Conservation (phyloP, 2,113 vertebrate genomes). For the Sus scrofa region T2T-Sscrofa CM000824.6:229941001-229941500, state of each 20-base stretch:
- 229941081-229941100: neutral
- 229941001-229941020: neutral
- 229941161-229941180: neutral
- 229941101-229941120: neutral
- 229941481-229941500: neutral
- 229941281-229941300: neutral
- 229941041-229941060: neutral
- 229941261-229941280: neutral
- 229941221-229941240: neutral
- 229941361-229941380: too few relatives aligned
- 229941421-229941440: neutral
- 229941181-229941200: neutral
- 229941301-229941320: neutral
- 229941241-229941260: neutral
- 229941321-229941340: neutral
- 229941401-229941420: neutral
- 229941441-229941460: neutral
- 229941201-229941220: neutral
- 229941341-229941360: neutral
- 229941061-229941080: fast-evolving
- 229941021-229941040: neutral
- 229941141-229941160: too few relatives aligned
- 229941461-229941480: neutral
- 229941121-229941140: neutral
- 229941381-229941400: neutral